phyloP scores from a whole-genome alignment of 2,113 vertebrate species.

The Aphyosemion australe region DNA sequence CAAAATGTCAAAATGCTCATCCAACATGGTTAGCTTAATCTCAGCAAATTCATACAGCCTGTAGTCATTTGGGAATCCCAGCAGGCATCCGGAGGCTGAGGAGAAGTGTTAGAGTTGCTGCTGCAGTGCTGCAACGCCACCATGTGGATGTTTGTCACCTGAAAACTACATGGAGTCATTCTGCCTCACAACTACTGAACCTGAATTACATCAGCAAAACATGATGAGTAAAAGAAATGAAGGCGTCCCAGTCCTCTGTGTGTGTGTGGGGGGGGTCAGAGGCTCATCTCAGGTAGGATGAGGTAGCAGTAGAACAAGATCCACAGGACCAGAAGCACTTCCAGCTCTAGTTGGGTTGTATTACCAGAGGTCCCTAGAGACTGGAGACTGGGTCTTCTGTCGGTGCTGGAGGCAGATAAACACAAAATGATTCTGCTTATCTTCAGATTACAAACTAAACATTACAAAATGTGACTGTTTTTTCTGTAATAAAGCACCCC shows the following conservation, averaged over 20 bases:
- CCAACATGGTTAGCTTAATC: constrained; percentile 54
- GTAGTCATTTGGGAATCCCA: constrained; percentile 26
- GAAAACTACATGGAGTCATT: not conserved
- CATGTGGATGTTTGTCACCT: constrained; percentile 36
- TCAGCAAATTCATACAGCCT: constrained; percentile 48
- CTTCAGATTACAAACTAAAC: not conserved
- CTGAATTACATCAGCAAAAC: constrained; percentile 6
- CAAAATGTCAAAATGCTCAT: constrained; percentile 60
- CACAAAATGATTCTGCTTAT: not conserved
- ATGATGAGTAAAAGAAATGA: constrained; percentile 45
- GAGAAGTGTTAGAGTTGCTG: not conserved
- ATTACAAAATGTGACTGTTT: too few species aligned
- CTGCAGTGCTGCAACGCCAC: constrained; percentile 42
- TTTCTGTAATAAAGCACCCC: too few species aligned
- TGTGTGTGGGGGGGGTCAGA: constrained; percentile 30
- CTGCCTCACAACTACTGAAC: too few species aligned
- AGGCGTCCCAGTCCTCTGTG: too few species aligned
- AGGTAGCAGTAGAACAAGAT: constrained; percentile 86
- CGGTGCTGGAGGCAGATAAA: constrained; percentile 35
- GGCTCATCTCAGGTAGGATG: constrained; percentile 81
- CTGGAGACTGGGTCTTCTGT: constrained; percentile 18
- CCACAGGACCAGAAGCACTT: constrained; percentile 85
- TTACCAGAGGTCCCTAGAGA: constrained; percentile 40
- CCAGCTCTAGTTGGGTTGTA: constrained; percentile 71
- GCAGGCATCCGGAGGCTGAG: not conserved